Percentiles rank a stretch among this genome's conserved stretches.
phyloP scores from a whole-genome alignment of 2,888 invertebrate species.

The Hipparchia sbordonii region DNA sequence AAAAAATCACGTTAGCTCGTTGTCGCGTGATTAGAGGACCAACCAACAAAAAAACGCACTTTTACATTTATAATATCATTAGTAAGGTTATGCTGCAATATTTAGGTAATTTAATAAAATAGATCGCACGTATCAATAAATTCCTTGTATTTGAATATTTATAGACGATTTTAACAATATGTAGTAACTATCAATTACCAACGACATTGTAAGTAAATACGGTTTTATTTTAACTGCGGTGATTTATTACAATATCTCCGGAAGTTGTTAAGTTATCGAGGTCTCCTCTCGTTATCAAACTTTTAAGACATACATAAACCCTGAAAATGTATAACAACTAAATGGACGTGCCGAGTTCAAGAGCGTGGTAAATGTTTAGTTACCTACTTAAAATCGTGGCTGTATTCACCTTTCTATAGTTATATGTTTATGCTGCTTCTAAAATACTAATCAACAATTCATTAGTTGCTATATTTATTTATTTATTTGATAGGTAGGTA shows the following conservation, averaged over 20 bases:
- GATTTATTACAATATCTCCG: conserved; percentile 6
- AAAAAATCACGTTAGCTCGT: no score
- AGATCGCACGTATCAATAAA: no score
- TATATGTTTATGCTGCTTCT: no score
- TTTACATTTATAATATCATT: no score
- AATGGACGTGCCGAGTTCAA: conserved; percentile 6
- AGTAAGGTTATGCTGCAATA: no score
- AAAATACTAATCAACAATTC: no score
- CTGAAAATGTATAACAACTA: conserved; percentile 15
- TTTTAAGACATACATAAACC: conserved; percentile 16
- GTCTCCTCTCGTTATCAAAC: conserved; percentile 11
- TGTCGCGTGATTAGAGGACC: no score
- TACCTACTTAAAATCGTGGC: neutral
- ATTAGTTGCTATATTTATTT: no score
- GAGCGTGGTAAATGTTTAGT: neutral
- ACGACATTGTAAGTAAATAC: conserved; percentile 11
- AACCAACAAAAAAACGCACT: no score
- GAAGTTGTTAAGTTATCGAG: conserved; percentile 14
- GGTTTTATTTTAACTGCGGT: conserved; percentile 5
- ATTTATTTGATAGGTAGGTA: no score
- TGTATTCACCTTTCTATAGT: no score
- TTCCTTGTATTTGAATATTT: neutral
- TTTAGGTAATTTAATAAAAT: no score
- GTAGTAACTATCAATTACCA: neutral
- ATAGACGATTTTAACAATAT: neutral